Base-by-base conservation (phyloP, 2,113 vertebrate genomes). In the Scopus umbretta region DNA sequence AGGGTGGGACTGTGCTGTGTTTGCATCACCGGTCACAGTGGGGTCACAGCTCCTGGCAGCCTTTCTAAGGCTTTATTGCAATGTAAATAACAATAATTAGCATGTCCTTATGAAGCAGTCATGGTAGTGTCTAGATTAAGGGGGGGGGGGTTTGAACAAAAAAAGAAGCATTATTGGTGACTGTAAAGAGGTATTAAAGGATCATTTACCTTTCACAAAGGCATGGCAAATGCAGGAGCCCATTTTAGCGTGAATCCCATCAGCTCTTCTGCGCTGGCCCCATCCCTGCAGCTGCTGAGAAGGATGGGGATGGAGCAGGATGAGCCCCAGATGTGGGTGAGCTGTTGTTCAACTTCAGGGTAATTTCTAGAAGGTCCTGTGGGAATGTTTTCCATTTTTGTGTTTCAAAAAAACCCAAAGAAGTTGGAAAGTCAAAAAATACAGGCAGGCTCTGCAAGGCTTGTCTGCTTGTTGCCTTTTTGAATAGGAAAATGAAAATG, bases 61-160 rank as follows among this genome's bases (percentile, higher is more conserved):
- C 9, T 18, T 80, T 56, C 59, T 50, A 13, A 58, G 72, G 56
- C 27, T 55, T n/a, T 58, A 7, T 19, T 83, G 32, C 27, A 2
- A 20, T 50, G 67, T 89, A 43, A 92, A 89, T 80, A 87, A 86
- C 38, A 65, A 71, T 56, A 72, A 92, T 94, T 81, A 93, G 27
- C 22, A 7, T 18, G 15, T 47, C 78, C 49, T 38, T 66, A 29
- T 26, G 49, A 50, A 61, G 18, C 76, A 15, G 43, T 40, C 25
- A 5, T 22, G 71, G 58, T 25, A 32, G 13, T 6, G 14, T 27
- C 66, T 26, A 45, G 34, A 56, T 52, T 38, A 6, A 22, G 68
- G 42, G 5, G 4, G 16, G 43, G 43, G 43, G 43, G 43, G n/a
- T n/a, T n/a, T n/a, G 13, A 7, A 45, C 13, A 40, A 52, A 86